Conservation (phyloP, 2,888 invertebrate genomes). For the Hirtodrosophila duncani region DNA sequence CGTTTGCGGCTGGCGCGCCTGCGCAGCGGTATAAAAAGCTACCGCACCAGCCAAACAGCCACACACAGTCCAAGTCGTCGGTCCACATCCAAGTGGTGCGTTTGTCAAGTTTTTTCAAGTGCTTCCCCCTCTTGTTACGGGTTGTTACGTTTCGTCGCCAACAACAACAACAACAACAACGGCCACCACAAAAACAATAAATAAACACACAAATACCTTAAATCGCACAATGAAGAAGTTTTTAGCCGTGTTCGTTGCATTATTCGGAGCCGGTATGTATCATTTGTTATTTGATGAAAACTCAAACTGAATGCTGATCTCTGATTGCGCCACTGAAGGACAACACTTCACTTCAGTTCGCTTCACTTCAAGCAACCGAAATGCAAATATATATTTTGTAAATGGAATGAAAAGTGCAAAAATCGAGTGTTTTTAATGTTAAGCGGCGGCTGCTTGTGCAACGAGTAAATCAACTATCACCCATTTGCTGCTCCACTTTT, state of each 20-base stretch:
- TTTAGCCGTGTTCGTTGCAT: slow-evolving; percentile 81
- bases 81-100: slow-evolving; percentile 78
- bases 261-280: slow-evolving; percentile 84
- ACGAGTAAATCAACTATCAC: slow-evolving; percentile 65
- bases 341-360: no score
- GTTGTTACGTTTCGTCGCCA: slow-evolving; percentile 52
- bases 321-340: slow-evolving; percentile 7
- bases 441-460: slow-evolving; percentile 58
- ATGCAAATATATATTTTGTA: slow-evolving; percentile 2
- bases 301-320: slow-evolving; percentile 2
- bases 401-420: slow-evolving; percentile 33
- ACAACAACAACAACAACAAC: slow-evolving; percentile 29
- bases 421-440: slow-evolving; percentile 58
- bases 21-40: slow-evolving; percentile 79
- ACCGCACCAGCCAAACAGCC: slow-evolving; percentile 77
- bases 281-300: slow-evolving; percentile 50
- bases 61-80: slow-evolving; percentile 78
- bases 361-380: background rate
- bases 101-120: slow-evolving; percentile 66
- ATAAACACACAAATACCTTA: slow-evolving; percentile 30
- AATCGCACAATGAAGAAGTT: slow-evolving; percentile 78
- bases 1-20: slow-evolving; percentile 72
- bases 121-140: slow-evolving; percentile 26
- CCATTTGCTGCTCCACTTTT: slow-evolving; percentile 60
- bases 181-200: slow-evolving; percentile 24